A percentile compares a stretch with the other conserved stretches of the same genome.
These are phyloP conservation scores for Myiothlypis coronata DNA, from an alignment of 2,797 vertebrate species.

Conservation along the genomic window DNA sequence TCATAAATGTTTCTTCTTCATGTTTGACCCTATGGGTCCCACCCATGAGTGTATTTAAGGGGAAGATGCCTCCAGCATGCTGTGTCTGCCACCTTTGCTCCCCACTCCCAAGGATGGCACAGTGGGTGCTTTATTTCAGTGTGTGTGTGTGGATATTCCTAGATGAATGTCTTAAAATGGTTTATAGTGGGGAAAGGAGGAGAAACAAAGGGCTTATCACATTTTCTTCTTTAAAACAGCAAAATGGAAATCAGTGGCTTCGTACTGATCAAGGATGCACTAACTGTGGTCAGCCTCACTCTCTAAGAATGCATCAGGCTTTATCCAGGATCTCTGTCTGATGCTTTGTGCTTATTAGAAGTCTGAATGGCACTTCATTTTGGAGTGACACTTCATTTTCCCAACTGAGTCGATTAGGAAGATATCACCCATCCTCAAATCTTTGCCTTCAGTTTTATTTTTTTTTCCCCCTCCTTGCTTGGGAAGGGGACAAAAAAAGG, in stretches of 20 bases:
- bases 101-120: background rate
- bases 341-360: background rate
- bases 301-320: background rate
- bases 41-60: background rate
- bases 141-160: background rate
- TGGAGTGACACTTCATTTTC: background rate
- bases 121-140: background rate
- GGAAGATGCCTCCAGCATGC: background rate
- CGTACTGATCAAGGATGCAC: background rate
- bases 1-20: background rate
- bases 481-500: fast-evolving
- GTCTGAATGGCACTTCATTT: background rate
- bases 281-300: background rate
- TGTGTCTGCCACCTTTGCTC: background rate
- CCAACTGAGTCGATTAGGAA: background rate
- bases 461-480: fast-evolving
- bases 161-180: background rate
- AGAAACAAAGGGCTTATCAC: background rate
- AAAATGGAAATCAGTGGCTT: background rate
- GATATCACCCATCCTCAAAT: background rate
- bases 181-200: background rate
- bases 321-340: background rate
- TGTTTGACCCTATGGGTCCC: background rate
- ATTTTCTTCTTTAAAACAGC: background rate
- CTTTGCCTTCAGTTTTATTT: background rate